Evolutionary conservation across 2,888 invertebrate genomes (phyloP).

Genomic region (Dryadula phaetusa): DNA sequence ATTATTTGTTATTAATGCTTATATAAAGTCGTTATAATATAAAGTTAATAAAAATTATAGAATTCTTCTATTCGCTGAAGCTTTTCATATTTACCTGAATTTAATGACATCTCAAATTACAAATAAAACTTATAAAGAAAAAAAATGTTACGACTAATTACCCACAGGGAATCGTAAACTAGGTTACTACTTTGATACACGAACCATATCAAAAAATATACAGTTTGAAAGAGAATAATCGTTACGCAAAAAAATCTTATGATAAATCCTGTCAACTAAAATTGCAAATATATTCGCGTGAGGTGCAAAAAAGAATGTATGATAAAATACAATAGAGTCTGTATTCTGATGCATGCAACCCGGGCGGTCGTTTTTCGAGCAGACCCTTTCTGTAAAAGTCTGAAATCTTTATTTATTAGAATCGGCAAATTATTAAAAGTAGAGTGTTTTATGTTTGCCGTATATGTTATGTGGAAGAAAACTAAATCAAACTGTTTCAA

Average conservation of each 20-base stretch:
- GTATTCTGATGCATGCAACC: conserved; percentile 75
- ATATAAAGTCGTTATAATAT: neutral
- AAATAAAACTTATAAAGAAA: no score
- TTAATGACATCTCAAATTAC: no score
- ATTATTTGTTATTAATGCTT: neutral
- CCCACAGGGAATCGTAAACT: neutral
- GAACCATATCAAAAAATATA: conserved; percentile 45
- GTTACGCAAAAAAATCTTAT: conserved; percentile 52
- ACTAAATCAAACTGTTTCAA: conserved; percentile 26
- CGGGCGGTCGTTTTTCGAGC: conserved; percentile 81
- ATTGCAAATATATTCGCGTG: conserved; percentile 73
- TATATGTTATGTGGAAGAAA: conserved; percentile 51
- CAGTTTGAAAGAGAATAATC: conserved; percentile 49
- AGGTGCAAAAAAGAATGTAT: conserved; percentile 83
- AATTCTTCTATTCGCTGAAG: no score
- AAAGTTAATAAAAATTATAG: no score
- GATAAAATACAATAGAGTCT: conserved; percentile 78
- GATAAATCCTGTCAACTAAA: conserved; percentile 59
- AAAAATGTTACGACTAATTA: no score
- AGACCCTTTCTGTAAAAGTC: conserved; percentile 61
- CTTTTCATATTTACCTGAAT: no score
- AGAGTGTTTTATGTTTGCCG: conserved; percentile 68
- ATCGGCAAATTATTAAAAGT: conserved; percentile 76
- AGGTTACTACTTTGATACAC: conserved; percentile 45
- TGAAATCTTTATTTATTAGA: conserved; percentile 84